phyloP scores from a whole-genome alignment of 1,140 invertebrate species.

The Hylyphantes graminicola region DNA sequence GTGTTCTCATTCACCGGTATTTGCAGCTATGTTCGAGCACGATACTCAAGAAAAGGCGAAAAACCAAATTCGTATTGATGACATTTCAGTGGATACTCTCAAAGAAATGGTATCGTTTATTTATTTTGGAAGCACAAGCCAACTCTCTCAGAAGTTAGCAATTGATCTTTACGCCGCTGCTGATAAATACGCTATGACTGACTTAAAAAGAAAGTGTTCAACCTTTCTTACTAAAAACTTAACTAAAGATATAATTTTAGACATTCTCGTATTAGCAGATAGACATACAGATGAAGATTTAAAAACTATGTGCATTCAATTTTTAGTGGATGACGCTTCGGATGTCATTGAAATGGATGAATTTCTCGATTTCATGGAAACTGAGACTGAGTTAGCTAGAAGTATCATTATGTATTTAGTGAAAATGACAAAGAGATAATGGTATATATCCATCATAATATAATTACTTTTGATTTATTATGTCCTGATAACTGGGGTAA shows the following conservation, averaged over 20 bases:
- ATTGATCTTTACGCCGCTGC: conserved; percentile 55
- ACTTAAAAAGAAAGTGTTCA: conserved; percentile 46
- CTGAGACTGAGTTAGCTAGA: conserved; percentile 19
- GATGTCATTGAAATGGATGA: conserved; percentile 25
- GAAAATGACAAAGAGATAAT: background rate
- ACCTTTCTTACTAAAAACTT: conserved; percentile 31
- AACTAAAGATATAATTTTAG: conserved; percentile 5
- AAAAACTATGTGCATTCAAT: background rate
- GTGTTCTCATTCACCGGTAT: conserved; percentile 32
- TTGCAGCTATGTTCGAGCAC: conserved; percentile 43
- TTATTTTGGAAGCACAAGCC: conserved; percentile 30
- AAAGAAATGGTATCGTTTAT: conserved; percentile 38
- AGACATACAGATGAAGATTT: conserved; percentile 23
- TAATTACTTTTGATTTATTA: too few species aligned
- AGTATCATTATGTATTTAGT: conserved; percentile 13
- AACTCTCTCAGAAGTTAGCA: conserved; percentile 7
- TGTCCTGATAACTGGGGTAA: too few species aligned
- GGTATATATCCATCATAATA: too few species aligned
- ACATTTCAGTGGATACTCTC: conserved; percentile 16
- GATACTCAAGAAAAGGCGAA: conserved; percentile 24
- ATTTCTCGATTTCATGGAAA: conserved; percentile 29
- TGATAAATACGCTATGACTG: conserved; percentile 57
- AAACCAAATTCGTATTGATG: conserved; percentile 25
- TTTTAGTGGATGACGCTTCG: conserved; percentile 14
- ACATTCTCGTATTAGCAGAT: conserved; percentile 20